Percentiles rank a stretch among this genome's conserved stretches.
Conservation (phyloP, 2,888 invertebrate genomes). For the Morpho achilles region DNA sequence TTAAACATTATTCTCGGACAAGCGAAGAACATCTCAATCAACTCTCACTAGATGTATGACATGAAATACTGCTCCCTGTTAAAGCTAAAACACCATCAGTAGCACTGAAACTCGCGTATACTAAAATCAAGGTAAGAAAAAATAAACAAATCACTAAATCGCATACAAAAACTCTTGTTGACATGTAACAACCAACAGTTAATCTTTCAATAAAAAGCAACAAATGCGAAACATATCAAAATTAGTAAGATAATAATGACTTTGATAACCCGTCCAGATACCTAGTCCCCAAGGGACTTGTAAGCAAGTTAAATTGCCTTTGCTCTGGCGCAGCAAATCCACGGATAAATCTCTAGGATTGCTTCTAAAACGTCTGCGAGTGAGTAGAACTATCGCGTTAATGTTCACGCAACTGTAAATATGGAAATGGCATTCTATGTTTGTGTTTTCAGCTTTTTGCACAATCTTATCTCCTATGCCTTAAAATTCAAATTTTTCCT, state of each 20-base stretch:
- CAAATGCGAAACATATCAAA: background rate
- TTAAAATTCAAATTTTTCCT: too few species aligned
- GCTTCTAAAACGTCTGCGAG: constrained; percentile 62
- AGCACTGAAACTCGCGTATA: too few species aligned
- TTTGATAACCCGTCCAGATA: constrained; percentile 45
- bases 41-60: background rate
- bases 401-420: constrained; percentile 46
- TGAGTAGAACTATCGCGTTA: constrained; percentile 46
- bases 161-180: too few species aligned
- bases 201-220: background rate
- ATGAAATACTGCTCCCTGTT: background rate
- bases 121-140: too few species aligned
- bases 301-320: constrained; percentile 61
- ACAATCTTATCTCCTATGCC: constrained; percentile 32
- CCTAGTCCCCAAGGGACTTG: constrained; percentile 50
- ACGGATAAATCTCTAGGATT: constrained; percentile 64
- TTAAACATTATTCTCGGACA: background rate
- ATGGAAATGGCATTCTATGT: constrained; percentile 36
- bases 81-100: background rate
- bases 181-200: background rate
- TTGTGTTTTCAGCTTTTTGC: constrained; percentile 37
- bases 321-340: constrained; percentile 66
- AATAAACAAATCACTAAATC: too few species aligned
- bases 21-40: background rate
- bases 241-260: constrained; percentile 5